Evolutionary conservation across 2,797 vertebrate genomes (phyloP), one percentile per base, ranked within the genome.

Genomic region (Premnoplex brunnescens): DNA sequence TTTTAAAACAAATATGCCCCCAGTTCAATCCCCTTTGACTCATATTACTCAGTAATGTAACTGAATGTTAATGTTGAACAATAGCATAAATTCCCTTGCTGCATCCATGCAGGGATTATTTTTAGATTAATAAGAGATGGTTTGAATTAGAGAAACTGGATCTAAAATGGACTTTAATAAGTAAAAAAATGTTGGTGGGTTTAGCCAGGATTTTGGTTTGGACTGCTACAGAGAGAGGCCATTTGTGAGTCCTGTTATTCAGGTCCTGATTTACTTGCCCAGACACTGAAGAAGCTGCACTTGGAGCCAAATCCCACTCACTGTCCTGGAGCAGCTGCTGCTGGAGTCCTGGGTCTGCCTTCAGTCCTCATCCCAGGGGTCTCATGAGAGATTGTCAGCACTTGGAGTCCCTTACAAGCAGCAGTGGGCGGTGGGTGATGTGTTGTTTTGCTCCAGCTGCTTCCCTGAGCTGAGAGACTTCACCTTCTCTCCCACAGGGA

Each of bases 121-220:
- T 95, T 96, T 94, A 92, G 88, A 92, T 90, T 91, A 74, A 39
- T 51, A 23, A 94, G n/a, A 91, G 56, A 56, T 69, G 80, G 59
- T 74, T 97, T 97, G 87, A 94, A 80, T 95, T 93, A 81, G 41
- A 75, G 85, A 94, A 96, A 96, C 34, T 91, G 69, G 43, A 89
- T 64, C 32, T 60, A 86, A n/a, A 91, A 72, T 15, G 26, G 54
- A 19, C 28, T 93, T 78, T 12, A 94, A 62, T 23, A 68, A 39
- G 21, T 3, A 88, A 80, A 91, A 92, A 62, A 91, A 60, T 59
- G 3, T 63, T 3, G 1, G 5, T 77, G 30, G 4, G 30, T 78
- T 85, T 88, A 83, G 58, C 49, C 93, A 91, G 73, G 41, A 81
- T 77, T 92, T 63, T 75, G 54, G 46, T 51, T 95, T 86, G 79